Evolutionary conservation across 2,888 invertebrate genomes (phyloP).

Genomic region (Cosmorhoe ocellata): DNA sequence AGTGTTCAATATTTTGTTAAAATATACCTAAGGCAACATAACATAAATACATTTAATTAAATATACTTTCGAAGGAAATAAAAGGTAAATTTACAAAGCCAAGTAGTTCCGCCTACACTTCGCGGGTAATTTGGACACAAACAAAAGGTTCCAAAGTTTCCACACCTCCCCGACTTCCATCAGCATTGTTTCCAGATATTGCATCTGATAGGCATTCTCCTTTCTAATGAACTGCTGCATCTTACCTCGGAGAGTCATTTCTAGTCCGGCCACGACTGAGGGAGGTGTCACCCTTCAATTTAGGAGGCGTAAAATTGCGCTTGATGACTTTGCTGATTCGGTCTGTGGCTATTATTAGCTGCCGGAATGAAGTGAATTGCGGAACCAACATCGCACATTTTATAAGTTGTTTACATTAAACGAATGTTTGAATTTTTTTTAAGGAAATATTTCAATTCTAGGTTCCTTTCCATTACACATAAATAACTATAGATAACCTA

Average conservation of each 20-base stretch:
- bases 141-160: conserved; percentile 13
- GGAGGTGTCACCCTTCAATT: conserved; percentile 65
- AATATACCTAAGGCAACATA: too few relatives aligned
- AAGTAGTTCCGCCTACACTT: conserved; percentile 64
- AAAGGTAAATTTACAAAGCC: conserved; percentile 42
- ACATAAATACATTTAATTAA: background rate
- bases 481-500: too few relatives aligned
- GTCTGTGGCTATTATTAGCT: conserved; percentile 39
- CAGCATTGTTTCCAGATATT: conserved; percentile 21
- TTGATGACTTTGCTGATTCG: conserved; percentile 26
- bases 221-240: conserved; percentile 70
- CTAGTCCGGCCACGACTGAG: conserved; percentile 70
- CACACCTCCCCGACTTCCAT: conserved; percentile 13
- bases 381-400: too few relatives aligned
- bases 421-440: too few relatives aligned
- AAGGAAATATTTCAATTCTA: too few relatives aligned
- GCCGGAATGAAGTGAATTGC: conserved; percentile 9
- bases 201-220: conserved; percentile 27
- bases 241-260: conserved; percentile 65
- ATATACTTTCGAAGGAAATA: background rate
- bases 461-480: too few relatives aligned
- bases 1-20: too few relatives aligned
- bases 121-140: background rate
- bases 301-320: conserved; percentile 60
- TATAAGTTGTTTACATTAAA: too few relatives aligned